Conservation (phyloP, 2,888 invertebrate genomes). For the Apodemia hepburni region DNA sequence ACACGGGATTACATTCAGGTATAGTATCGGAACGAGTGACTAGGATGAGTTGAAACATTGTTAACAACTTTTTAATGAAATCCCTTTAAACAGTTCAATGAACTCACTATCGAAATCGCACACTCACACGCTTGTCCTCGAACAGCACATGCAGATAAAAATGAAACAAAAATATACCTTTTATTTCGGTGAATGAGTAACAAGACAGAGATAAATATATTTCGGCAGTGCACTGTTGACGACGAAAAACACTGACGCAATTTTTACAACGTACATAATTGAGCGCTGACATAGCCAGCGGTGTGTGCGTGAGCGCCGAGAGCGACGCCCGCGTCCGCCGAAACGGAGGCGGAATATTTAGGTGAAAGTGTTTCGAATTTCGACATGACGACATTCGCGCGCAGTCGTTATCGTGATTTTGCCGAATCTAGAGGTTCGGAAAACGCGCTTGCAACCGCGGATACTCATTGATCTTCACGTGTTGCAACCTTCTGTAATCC, state of each 20-base stretch:
- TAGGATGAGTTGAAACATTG: constrained; percentile 46
- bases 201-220: constrained; percentile 76
- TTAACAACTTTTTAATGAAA: constrained; percentile 59
- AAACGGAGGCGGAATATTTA: constrained; percentile 80
- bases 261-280: constrained; percentile 79
- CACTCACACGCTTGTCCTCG: constrained; percentile 69
- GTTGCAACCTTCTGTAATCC: constrained; percentile 47
- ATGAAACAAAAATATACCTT: constrained; percentile 67
- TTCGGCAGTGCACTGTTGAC: constrained; percentile 69
- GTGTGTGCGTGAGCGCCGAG: constrained; percentile 77
- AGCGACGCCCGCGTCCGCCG: constrained; percentile 79
- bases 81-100: constrained; percentile 73
- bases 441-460: constrained; percentile 53
- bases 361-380: constrained; percentile 81
- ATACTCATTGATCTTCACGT: constrained; percentile 44
- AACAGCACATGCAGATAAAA: constrained; percentile 60
- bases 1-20: constrained; percentile 40
- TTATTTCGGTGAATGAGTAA: constrained; percentile 66
- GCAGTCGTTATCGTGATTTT: constrained; percentile 80
- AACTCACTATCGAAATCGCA: constrained; percentile 78
- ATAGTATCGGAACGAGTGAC: neutral
- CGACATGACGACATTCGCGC: constrained; percentile 80
- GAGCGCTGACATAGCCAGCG: constrained; percentile 61
- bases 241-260: constrained; percentile 79
- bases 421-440: constrained; percentile 77